Evolutionary conservation across 2,113 vertebrate species (phyloP).

Genomic region (Phrynosoma platyrhinos): DNA sequence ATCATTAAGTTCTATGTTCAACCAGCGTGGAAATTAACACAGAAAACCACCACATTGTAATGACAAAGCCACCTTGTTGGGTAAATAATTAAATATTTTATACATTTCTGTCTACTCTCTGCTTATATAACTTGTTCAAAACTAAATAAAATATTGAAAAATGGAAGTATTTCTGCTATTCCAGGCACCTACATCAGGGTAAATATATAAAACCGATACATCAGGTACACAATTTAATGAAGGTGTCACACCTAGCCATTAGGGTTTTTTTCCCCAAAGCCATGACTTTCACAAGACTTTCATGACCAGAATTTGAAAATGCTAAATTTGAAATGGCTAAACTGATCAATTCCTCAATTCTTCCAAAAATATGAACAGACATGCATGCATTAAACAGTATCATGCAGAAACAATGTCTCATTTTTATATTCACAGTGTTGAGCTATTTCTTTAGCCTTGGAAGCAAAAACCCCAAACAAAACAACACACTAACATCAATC

Average conservation of each 20-base stretch:
- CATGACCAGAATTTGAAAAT: background rate
- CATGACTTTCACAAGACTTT: background rate
- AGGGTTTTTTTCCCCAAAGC: background rate
- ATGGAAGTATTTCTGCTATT: background rate
- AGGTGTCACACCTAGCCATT: too few relatives aligned
- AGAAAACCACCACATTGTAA: background rate
- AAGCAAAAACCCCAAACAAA: background rate
- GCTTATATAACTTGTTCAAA: background rate
- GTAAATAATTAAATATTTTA: background rate
- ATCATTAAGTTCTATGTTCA: background rate
- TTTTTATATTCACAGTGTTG: background rate
- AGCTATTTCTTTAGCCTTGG: constrained; percentile 54
- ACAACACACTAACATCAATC: background rate
- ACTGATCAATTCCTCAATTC: background rate
- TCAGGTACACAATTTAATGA: background rate
- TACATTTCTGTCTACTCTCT: background rate
- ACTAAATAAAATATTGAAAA: background rate
- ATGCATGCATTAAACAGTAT: constrained; percentile 45
- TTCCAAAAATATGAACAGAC: constrained; percentile 49
- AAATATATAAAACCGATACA: background rate
- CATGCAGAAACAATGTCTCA: background rate
- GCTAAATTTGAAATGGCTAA: fast-evolving
- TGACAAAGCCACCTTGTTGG: background rate
- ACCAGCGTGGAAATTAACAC: background rate
- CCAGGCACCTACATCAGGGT: background rate